Conservation (phyloP, 2,113 vertebrate species). For the Tetrax tetrax region DNA sequence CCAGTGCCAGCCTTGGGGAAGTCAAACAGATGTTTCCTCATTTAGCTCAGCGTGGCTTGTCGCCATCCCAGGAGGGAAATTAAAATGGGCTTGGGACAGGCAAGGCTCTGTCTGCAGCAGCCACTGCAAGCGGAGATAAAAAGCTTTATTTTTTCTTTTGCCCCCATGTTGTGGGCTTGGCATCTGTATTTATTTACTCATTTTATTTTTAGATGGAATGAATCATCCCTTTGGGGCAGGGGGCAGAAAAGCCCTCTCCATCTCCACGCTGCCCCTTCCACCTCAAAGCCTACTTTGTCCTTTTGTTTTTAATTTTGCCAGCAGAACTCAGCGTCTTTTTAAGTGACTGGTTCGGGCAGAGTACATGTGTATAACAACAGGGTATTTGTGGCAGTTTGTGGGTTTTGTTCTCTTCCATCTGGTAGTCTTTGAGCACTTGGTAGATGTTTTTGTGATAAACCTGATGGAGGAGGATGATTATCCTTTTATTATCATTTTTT, state of each 20-base stretch:
- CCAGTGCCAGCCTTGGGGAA: conserved; percentile 27
- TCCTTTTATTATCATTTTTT: neutral
- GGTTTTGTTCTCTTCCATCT: neutral
- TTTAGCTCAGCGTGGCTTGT: conserved; percentile 33
- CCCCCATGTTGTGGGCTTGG: neutral
- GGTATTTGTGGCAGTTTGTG: neutral
- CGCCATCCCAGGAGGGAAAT: conserved; percentile 53
- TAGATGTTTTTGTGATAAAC: neutral
- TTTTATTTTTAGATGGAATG: conserved; percentile 45
- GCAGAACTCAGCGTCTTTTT: neutral
- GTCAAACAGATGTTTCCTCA: conserved; percentile 64
- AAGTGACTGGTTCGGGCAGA: neutral
- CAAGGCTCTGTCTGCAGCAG: conserved; percentile 35
- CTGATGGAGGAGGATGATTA: neutral
- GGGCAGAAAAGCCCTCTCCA: neutral
- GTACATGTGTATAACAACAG: too few species aligned
- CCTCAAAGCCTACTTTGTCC: neutral
- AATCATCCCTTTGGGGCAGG: neutral
- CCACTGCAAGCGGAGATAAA: conserved; percentile 23
- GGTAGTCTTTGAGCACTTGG: neutral
- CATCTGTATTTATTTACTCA: conserved; percentile 11
- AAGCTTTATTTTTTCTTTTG: neutral
- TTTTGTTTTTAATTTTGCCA: neutral
- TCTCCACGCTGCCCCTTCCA: neutral
- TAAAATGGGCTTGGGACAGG: conserved; percentile 24